These are phyloP conservation scores for Lemur catta DNA, from an alignment of 2,797 vertebrate genomes.

Conservation along the genomic window DNA sequence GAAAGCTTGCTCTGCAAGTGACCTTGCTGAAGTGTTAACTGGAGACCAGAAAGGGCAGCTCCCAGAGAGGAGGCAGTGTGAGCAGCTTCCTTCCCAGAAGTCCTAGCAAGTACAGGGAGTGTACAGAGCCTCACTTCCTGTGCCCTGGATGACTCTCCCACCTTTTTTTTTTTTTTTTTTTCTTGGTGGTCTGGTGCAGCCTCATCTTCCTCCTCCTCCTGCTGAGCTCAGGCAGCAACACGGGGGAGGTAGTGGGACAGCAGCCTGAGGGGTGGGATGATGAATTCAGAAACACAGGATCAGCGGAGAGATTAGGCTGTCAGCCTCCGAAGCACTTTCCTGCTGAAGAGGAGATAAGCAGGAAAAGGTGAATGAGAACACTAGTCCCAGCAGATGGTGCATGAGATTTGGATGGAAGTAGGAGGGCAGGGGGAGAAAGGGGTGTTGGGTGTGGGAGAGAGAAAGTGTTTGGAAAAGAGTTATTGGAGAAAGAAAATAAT, in stretches of 20 bases:
- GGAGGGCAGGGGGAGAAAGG: not conserved
- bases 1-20: not conserved
- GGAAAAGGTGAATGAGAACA: slow-evolving; percentile 91
- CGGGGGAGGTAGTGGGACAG: not conserved
- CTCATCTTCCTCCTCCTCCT: not conserved
- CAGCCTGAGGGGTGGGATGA: slow-evolving; percentile 70
- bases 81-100: slow-evolving; percentile 36
- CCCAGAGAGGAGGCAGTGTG: not conserved
- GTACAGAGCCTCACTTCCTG: not conserved
- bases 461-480: not conserved
- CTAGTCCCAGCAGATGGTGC: slow-evolving; percentile 88
- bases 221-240: slow-evolving; percentile 61
- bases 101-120: not conserved
- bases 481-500: not conserved
- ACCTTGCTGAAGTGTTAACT: not conserved
- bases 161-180: not conserved
- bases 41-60: not conserved
- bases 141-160: not conserved
- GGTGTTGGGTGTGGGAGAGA: not conserved
- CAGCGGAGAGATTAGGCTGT: slow-evolving; percentile 82
- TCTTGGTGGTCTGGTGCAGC: not conserved
- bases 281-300: slow-evolving; percentile 81
- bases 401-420: slow-evolving; percentile 84
- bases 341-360: slow-evolving; percentile 90
- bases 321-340: slow-evolving; percentile 83